Base-by-base conservation (phyloP, 2,113 vertebrate genomes). In the Catagonus wagneri region DNA sequence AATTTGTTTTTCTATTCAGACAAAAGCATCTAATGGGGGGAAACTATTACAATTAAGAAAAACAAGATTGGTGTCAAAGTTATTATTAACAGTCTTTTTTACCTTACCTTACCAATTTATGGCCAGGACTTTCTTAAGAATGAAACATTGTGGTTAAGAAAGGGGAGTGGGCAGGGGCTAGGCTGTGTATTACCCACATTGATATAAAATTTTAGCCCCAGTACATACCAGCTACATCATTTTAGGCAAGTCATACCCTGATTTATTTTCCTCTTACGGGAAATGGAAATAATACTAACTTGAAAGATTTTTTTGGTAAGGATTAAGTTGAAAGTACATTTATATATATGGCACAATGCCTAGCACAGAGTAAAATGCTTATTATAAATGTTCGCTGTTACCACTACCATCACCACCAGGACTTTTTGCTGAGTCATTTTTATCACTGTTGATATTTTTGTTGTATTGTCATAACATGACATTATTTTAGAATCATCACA, bases 391-490 rank as follows among this genome's bases (percentile, higher is more conserved):
- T 74, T 69, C 66, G 16, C 27, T 78, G 0, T 71, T 66, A 32
- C 11, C 27, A 32, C 17, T 61, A 32, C 6, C 17, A 23, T 84
- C 20, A 61, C 65, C 17, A 10, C n/a, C 23, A 7, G 68, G 50
- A 39, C 14, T 94, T 93, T 95, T 66, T 93, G 75, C 87, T 89
- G 66, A 92, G 54, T 95, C 44, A 54, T 63, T 94, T 81, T 89
- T 76, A 69, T 88, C 52, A 60, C 14, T 89, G 17, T 71, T 36
- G 36, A 10, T 95, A 63, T n/a, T 83, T 89, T 76, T 65, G 12
- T 80, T 81, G 4, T 29, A 17, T 68, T 75, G 54, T 60, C 44
- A 60, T 87, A 36, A 71, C 61, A 34, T 65, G 34, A 17, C 52
- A 71, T 92, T 89, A 39, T 65, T 90, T 96, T 90, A 63, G 50